These are phyloP conservation scores for Gymnoscopelus microlampas DNA, from an alignment of 2,797 vertebrate genomes.

Conservation along the genomic window DNA sequence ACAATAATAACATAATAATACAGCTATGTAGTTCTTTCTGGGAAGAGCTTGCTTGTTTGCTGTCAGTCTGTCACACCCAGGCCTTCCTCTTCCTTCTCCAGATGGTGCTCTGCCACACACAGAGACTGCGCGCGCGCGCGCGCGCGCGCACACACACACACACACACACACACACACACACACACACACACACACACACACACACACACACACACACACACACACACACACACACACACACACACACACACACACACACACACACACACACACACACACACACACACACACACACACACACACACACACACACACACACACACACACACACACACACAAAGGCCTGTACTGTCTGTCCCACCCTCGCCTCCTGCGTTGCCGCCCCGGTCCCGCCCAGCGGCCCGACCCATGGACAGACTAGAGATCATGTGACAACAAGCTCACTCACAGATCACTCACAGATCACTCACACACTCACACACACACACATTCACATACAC, in stretches of 20 bases:
- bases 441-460: not conserved
- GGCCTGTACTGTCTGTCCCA: not conserved
- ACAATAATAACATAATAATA: not conserved
- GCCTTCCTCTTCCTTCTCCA: not conserved
- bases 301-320: not conserved
- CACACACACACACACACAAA: not conserved
- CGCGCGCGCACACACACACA: not conserved
- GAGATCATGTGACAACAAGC: conserved; percentile 74
- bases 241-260: not conserved
- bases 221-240: not conserved
- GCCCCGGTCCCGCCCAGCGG: conserved; percentile 62
- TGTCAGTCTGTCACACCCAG: not conserved
- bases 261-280: not conserved
- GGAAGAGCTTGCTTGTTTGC: conserved; percentile 6
- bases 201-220: not conserved
- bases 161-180: conserved; percentile 4
- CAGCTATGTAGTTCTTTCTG: conserved; percentile 9
- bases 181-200: not conserved
- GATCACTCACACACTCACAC: too few species aligned
- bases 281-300: not conserved
- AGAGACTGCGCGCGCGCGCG: not conserved
- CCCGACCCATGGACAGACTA: conserved; percentile 58
- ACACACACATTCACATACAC: too few species aligned
- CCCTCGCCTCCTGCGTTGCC: conserved; percentile 36
- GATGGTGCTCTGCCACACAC: conserved; percentile 6